A percentile compares a stretch with the other conserved stretches of the same genome.
Evolutionary conservation across 2,888 invertebrate genomes (phyloP).

Genomic region (Aelia acuminata): DNA sequence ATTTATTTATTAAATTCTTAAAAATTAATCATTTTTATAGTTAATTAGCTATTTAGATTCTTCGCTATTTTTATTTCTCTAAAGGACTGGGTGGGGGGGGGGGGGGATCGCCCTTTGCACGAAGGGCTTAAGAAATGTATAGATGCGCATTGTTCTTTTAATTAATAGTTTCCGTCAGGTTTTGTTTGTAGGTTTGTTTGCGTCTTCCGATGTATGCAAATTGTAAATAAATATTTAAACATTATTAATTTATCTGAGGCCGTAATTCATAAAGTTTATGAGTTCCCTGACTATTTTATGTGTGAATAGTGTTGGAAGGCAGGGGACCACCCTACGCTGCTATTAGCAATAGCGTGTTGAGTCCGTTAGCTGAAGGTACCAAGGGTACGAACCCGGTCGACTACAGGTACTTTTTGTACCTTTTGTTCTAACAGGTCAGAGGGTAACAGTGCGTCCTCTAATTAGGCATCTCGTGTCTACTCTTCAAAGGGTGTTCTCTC

Average conservation of each 20-base stretch:
- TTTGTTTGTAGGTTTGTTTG: no score
- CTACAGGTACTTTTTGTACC: background rate
- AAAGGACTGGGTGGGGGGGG: no score
- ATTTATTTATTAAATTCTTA: no score
- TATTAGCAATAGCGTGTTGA: background rate
- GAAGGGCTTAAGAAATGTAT: no score
- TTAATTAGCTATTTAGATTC: no score
- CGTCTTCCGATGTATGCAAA: background rate
- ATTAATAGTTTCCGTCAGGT: no score
- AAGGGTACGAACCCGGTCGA: background rate
- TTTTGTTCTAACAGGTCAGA: constrained; percentile 33
- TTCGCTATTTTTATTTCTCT: no score
- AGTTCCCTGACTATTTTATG: background rate
- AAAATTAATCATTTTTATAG: no score
- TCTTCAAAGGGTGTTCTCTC: background rate
- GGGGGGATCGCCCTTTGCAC: no score
- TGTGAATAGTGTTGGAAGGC: background rate
- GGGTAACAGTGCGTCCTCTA: background rate
- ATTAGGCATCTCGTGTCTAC: background rate
- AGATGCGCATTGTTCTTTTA: no score
- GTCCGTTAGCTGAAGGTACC: background rate
- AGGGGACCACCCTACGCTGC: background rate
- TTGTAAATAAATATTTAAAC: background rate
- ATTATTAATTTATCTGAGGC: no score
- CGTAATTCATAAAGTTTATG: background rate